Evolutionary conservation across 2,113 vertebrate species (phyloP).

Genomic region (Mesocricetus auratus): DNA sequence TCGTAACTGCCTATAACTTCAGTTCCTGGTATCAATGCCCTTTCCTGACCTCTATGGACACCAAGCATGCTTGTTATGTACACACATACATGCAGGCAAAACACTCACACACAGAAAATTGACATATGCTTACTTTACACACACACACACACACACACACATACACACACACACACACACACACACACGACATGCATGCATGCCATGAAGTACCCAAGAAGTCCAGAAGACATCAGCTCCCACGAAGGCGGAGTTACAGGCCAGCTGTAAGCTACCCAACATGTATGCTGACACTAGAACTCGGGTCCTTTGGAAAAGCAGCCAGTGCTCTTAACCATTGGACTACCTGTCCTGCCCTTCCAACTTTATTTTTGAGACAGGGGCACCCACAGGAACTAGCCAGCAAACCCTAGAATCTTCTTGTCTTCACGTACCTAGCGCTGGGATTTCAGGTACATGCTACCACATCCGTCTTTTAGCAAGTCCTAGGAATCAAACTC

Average conservation of each 20-base stretch:
- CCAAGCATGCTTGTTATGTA: background rate
- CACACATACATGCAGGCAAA: background rate
- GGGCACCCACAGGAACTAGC: background rate
- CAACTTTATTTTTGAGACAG: background rate
- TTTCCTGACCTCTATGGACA: background rate
- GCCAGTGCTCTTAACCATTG: background rate
- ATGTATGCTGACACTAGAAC: background rate
- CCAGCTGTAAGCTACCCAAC: background rate
- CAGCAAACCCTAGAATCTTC: background rate
- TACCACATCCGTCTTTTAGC: background rate
- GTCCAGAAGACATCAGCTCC: background rate
- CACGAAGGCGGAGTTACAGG: background rate
- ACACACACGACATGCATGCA: too few species aligned
- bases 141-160: background rate
- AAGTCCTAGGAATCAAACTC: background rate
- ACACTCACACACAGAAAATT: background rate
- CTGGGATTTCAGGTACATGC: background rate
- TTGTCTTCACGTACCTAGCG: background rate
- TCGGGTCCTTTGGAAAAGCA: background rate
- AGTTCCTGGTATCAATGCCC: background rate
- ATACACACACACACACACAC: background rate
- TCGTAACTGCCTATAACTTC: background rate
- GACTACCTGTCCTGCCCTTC: too few species aligned
- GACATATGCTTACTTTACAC: background rate
- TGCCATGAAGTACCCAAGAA: background rate